These are phyloP conservation scores for Carcinoscorpius rotundicauda DNA, from an alignment of 1,140 invertebrate species.

Conservation along the genomic window DNA sequence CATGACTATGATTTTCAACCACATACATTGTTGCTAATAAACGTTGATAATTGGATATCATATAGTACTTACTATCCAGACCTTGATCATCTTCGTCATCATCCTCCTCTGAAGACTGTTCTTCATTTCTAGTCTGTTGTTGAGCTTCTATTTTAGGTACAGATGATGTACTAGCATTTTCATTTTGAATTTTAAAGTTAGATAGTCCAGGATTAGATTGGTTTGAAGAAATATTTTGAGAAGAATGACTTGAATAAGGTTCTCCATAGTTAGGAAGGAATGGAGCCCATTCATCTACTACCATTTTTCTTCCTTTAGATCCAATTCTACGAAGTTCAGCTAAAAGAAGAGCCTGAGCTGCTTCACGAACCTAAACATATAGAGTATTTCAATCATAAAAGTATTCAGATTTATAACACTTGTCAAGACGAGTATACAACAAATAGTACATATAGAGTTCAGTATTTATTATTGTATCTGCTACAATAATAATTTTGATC, in stretches of 20 bases:
- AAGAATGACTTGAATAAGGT: slow-evolving; percentile 10
- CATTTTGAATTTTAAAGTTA: background rate
- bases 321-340: slow-evolving; percentile 86
- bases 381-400: too few species aligned
- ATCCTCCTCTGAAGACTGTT: slow-evolving; percentile 53
- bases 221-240: slow-evolving; percentile 1
- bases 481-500: too few species aligned
- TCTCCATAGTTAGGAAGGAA: slow-evolving; percentile 80
- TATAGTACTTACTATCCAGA: background rate
- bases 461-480: too few species aligned
- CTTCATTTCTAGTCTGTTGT: slow-evolving; percentile 18
- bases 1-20: too few species aligned
- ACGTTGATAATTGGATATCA: too few species aligned
- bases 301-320: slow-evolving; percentile 73
- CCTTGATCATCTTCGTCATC: slow-evolving; percentile 53
- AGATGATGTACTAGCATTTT: background rate
- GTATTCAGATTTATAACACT: too few species aligned
- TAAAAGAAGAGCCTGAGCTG: slow-evolving; percentile 85
- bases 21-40: too few species aligned
- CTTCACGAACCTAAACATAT: slow-evolving; percentile 59
- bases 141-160: slow-evolving; percentile 3
- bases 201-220: background rate
- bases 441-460: too few species aligned
- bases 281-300: slow-evolving; percentile 91
- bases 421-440: too few species aligned